phyloP scores from a whole-genome alignment of 2,888 invertebrate species.

The Apotomis turbidana region DNA sequence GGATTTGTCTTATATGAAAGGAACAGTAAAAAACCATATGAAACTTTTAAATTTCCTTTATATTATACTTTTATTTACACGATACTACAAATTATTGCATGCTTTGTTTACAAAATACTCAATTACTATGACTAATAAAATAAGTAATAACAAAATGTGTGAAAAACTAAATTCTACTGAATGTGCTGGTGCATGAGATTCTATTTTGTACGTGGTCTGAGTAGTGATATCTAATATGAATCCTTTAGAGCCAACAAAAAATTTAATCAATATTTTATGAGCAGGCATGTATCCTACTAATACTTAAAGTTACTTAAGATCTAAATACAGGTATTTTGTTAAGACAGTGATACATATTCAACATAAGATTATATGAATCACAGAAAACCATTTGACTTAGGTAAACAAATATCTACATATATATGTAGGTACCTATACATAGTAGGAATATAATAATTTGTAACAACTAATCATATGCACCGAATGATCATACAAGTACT shows the following conservation, averaged over 20 bases:
- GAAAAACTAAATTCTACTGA: slow-evolving; percentile 41
- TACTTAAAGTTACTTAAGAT: slow-evolving; percentile 17
- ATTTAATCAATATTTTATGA: neutral
- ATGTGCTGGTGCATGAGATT: slow-evolving; percentile 24
- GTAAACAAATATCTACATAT: slow-evolving; percentile 3
- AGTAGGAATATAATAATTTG: neutral
- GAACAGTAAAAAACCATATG: slow-evolving; percentile 31
- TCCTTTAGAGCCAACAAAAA: slow-evolving; percentile 19
- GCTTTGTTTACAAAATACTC: slow-evolving; percentile 46
- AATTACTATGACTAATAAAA: slow-evolving; percentile 52
- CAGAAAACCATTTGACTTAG: slow-evolving; percentile 38
- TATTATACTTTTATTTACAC: slow-evolving; percentile 57
- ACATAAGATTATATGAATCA: slow-evolving; percentile 20
- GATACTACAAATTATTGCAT: slow-evolving; percentile 51
- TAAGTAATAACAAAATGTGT: slow-evolving; percentile 52
- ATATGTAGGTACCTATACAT: neutral
- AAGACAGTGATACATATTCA: slow-evolving; percentile 25
- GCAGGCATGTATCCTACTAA: slow-evolving; percentile 37
- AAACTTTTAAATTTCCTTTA: slow-evolving; percentile 46
- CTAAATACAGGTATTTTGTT: slow-evolving; percentile 22
- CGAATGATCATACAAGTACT: neutral
- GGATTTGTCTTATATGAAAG: neutral
- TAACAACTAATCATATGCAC: neutral
- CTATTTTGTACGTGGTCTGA: slow-evolving; percentile 4
- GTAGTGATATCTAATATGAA: slow-evolving; percentile 13